phyloP scores from a whole-genome alignment of 2,888 invertebrate genomes.

The Campoplex capitator region DNA sequence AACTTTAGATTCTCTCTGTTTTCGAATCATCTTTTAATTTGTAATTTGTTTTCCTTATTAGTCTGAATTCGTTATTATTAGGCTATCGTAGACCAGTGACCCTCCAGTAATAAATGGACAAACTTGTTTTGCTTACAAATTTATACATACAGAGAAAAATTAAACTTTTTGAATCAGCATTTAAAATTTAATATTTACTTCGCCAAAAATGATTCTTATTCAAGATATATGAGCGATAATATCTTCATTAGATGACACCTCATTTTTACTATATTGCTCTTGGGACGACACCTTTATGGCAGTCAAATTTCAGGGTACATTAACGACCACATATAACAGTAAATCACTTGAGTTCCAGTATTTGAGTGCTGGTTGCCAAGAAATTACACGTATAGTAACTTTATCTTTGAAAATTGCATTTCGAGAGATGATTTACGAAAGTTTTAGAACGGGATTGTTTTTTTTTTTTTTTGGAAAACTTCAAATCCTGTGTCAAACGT shows the following conservation, averaged over 20 bases:
- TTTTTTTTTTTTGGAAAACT: not conserved
- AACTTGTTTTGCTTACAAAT: too few species aligned
- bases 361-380: slow-evolving; percentile 8
- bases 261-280: slow-evolving; percentile 15
- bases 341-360: slow-evolving; percentile 9
- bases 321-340: slow-evolving; percentile 26
- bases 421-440: not conserved
- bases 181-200: not conserved
- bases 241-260: slow-evolving; percentile 4
- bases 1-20: not conserved
- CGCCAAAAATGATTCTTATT: not conserved
- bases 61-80: too few species aligned
- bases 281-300: slow-evolving; percentile 7
- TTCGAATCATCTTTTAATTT: too few species aligned
- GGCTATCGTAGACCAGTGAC: too few species aligned
- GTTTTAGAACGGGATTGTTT: not conserved
- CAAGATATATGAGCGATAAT: slow-evolving; percentile 13
- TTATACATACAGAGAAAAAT: too few species aligned
- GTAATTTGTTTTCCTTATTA: too few species aligned
- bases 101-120: too few species aligned
- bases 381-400: not conserved
- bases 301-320: slow-evolving; percentile 18
- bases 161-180: too few species aligned
- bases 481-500: not conserved
- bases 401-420: not conserved